Evolutionary conservation across 1,140 invertebrate species (phyloP).

Genomic region (Phymastichus coffea): DNA sequence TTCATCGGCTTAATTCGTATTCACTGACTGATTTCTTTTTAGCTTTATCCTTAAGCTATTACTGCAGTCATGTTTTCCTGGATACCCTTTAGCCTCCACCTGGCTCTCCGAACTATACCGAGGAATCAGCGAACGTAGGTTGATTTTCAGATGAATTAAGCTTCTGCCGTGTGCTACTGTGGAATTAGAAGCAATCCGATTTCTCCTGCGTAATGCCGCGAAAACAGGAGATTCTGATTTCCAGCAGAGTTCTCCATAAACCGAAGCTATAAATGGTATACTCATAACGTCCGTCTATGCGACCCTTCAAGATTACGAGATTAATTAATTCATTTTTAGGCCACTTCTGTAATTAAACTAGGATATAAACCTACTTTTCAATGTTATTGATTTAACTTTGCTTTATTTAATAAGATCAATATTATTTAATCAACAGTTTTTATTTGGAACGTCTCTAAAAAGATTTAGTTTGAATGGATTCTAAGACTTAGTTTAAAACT

Average conservation of each 20-base stretch:
- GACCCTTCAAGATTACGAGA: background rate
- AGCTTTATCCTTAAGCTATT: background rate
- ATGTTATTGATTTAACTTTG: too few relatives aligned
- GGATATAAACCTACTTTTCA: too few relatives aligned
- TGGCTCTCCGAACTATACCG: background rate
- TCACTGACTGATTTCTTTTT: background rate
- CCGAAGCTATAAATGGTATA: constrained; percentile 9
- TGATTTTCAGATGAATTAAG: constrained; percentile 20
- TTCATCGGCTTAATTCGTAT: background rate
- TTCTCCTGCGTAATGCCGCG: background rate
- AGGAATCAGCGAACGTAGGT: background rate
- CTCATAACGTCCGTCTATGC: constrained; percentile 3
- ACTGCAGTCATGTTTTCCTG: background rate
- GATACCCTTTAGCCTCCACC: background rate
- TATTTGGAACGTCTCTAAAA: too few relatives aligned
- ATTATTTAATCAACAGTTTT: too few relatives aligned
- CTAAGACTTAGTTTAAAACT: too few relatives aligned
- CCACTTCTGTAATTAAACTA: too few relatives aligned
- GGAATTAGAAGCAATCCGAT: constrained; percentile 3
- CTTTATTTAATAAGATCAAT: too few relatives aligned
- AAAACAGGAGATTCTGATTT: constrained; percentile 13
- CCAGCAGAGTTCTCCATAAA: background rate
- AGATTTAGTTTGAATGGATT: too few relatives aligned
- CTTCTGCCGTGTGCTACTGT: constrained; percentile 6
- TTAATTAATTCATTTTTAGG: too few relatives aligned